Percentiles rank a stretch among this genome's conserved stretches.
These are phyloP conservation scores for Drosophila maculinotata DNA, from an alignment of 2,888 invertebrate species.

Conservation along the genomic window DNA sequence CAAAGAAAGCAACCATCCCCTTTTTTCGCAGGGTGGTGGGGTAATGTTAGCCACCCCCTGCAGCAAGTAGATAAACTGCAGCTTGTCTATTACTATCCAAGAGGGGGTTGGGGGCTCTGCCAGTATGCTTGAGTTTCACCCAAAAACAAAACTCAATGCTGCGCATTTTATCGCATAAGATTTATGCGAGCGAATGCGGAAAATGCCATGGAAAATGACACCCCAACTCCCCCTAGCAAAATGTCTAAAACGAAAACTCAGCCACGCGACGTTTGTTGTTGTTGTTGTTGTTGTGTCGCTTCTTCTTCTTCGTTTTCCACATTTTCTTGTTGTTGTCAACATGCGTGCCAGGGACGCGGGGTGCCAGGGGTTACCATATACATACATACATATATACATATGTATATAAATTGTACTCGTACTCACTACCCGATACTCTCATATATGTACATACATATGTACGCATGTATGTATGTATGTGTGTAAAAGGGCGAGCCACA, in stretches of 20 bases:
- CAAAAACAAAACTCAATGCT: conserved; percentile 35
- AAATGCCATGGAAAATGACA: conserved; percentile 62
- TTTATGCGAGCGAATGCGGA: conserved; percentile 73
- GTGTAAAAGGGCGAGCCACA: conserved; percentile 44
- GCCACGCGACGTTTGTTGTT: conserved; percentile 26
- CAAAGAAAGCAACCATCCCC: conserved; percentile 16
- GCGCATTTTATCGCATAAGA: conserved; percentile 74
- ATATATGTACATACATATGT: background rate
- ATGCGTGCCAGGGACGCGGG: conserved; percentile 47
- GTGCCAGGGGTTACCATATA: conserved; percentile 38
- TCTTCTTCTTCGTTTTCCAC: background rate
- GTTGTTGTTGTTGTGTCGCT: conserved; percentile 7
- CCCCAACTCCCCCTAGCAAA: background rate
- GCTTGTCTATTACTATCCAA: conserved; percentile 11
- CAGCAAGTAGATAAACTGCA: conserved; percentile 25
- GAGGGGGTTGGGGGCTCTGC: too few species aligned
- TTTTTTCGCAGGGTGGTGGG: background rate
- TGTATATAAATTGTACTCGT: background rate
- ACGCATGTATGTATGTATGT: too few species aligned
- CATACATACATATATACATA: background rate
- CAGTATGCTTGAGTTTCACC: conserved; percentile 2
- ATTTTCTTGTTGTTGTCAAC: conserved; percentile 24
- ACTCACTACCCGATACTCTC: background rate
- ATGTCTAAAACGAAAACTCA: conserved; percentile 2
- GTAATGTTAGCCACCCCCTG: conserved; percentile 11